Base-by-base conservation (phyloP, 2,888 invertebrate genomes). In the Zhuqinia jingwanae region DNA sequence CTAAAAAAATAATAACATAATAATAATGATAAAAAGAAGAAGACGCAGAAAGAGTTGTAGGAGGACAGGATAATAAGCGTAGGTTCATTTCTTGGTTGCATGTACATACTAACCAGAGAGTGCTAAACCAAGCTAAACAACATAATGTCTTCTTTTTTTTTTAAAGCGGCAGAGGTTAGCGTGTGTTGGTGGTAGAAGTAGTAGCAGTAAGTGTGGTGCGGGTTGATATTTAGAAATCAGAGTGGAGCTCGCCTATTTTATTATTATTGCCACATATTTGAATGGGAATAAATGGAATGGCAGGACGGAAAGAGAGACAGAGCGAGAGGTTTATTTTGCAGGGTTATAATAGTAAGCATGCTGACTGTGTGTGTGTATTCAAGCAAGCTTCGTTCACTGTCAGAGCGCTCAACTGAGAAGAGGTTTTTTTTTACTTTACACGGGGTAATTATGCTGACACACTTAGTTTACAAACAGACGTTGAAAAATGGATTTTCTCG, bases 401-500 rank as follows among this genome's bases (percentile, higher is more conserved):
- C 36, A 8, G 36, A 36, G 36, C 36, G 20, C 47, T 1, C 2
- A 5, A n/a, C 22, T 73, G 58, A 11, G 73, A 27, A 17, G 20
- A 53, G 27, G 22, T 27, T n/a, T n/a, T n/a, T 58, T 20, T 58
- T 17, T 22, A 58, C 56, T 53, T 75, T 75, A 75, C 53, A 56
- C 36, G 13, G 15, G 42, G 58, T 56, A 76, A 76, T 76, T 76
- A 76, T 58, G 76, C 58, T 76, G 76, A 76, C 76, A 76, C 76
- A 58, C 56, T 76, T 76, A 56, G 0, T 75, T 56, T 75, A 53
- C 56, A 76, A 76, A 58, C 58, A 58, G 76, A 76, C 76, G 22
- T 76, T 76, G 76, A 76, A 76, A 58, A 76, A 76, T 76, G 76
- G 58, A 76, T 76, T 76, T 42, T 76, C 25, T 76, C 56, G 15